Conservation (phyloP, 2,797 vertebrate species). For the Antennarius maculatus region DNA sequence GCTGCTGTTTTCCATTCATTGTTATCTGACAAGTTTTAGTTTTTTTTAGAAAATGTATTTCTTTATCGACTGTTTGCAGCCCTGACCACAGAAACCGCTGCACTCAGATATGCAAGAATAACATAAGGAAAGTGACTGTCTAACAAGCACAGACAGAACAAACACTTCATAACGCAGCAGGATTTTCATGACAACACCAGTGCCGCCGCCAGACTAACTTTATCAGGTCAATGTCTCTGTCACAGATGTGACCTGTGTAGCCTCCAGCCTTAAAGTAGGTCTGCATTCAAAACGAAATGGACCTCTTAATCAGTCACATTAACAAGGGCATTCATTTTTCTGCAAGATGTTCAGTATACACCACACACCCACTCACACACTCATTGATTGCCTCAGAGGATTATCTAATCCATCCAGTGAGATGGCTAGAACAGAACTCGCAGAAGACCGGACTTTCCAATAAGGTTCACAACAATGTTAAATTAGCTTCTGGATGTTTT, state of each 20-base stretch:
- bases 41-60: conserved; percentile 45
- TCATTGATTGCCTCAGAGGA: not conserved
- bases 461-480: too few species aligned
- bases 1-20: conserved; percentile 54
- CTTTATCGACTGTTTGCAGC: conserved; percentile 45
- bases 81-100: not conserved
- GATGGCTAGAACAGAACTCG: too few species aligned
- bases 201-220: not conserved
- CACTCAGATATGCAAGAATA: conserved; percentile 10
- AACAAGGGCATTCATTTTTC: conserved; percentile 39
- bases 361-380: conserved; percentile 26
- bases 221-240: conserved; percentile 1
- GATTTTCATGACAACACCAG: conserved; percentile 6
- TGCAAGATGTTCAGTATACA: conserved; percentile 2
- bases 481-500: too few species aligned
- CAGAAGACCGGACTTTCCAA: too few species aligned
- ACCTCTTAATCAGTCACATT: conserved; percentile 31
- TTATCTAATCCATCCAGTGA: too few species aligned
- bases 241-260: conserved; percentile 3
- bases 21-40: conserved; percentile 47
- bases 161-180: not conserved
- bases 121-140: conserved; percentile 9
- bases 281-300: conserved; percentile 1
- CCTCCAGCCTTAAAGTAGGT: conserved; percentile 7
- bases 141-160: not conserved